phyloP scores from a whole-genome alignment of 2,888 invertebrate species.

The Kryphioiulus occultus region DNA sequence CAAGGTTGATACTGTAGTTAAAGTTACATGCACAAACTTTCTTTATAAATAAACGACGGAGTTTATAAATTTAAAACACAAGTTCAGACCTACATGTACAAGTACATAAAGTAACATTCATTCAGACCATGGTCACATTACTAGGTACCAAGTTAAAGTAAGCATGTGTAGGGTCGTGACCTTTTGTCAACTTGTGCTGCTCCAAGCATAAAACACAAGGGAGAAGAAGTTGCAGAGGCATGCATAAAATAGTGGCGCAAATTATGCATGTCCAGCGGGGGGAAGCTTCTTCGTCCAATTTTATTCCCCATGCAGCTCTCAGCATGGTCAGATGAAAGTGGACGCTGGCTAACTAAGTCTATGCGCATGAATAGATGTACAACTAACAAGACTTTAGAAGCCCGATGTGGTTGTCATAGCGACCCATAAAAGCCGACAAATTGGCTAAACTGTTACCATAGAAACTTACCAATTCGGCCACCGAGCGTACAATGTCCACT shows the following conservation, averaged over 20 bases:
- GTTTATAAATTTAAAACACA: too few species aligned
- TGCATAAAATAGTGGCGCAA: neutral
- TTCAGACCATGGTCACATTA: too few species aligned
- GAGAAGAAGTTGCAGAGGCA: neutral
- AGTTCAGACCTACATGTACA: too few species aligned
- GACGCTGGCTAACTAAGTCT: conserved; percentile 38
- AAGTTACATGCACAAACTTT: too few species aligned
- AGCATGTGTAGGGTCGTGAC: neutral
- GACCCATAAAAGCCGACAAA: conserved; percentile 40
- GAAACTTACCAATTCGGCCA: conserved; percentile 27
- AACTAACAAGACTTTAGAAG: conserved; percentile 44
- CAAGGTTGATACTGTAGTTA: too few species aligned
- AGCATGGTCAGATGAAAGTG: conserved; percentile 29
- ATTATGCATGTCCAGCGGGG: neutral
- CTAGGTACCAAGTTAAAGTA: neutral
- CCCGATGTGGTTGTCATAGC: conserved; percentile 41
- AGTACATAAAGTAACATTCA: too few species aligned
- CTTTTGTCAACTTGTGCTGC: neutral
- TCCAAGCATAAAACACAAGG: neutral
- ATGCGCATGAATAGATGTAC: conserved; percentile 44
- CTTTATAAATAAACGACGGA: too few species aligned
- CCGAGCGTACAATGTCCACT: conserved; percentile 28
- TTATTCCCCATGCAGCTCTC: neutral
- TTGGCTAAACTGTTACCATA: conserved; percentile 45
- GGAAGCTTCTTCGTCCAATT: neutral